Evolutionary conservation across 1,140 invertebrate genomes (phyloP).

Genomic region (Drosophila eugracilis): DNA sequence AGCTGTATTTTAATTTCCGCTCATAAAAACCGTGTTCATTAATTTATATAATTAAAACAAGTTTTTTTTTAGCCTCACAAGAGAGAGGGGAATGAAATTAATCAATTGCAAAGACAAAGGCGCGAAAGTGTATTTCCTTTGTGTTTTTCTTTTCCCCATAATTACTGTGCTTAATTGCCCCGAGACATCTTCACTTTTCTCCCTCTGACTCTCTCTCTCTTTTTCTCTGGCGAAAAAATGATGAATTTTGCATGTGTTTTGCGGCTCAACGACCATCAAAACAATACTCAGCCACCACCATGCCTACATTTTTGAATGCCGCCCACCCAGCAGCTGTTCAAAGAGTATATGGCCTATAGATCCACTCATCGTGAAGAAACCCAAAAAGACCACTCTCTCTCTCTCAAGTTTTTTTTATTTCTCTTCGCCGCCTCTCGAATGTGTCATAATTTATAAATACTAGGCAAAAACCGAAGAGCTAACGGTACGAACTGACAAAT

Average conservation of each 20-base stretch:
- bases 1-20: constrained; percentile 21
- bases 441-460: constrained; percentile 82
- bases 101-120: constrained; percentile 67
- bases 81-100: constrained; percentile 59
- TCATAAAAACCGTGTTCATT: constrained; percentile 15
- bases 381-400: neutral
- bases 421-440: constrained; percentile 38
- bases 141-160: constrained; percentile 46
- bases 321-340: constrained; percentile 74
- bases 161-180: constrained; percentile 70
- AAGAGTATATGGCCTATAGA: constrained; percentile 39
- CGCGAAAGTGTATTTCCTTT: constrained; percentile 68
- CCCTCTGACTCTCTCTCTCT: constrained; percentile 29
- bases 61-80: constrained; percentile 31
- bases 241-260: constrained; percentile 53
- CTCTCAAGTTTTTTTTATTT: neutral
- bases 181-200: constrained; percentile 3
- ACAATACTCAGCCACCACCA: constrained; percentile 34
- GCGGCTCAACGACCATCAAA: constrained; percentile 29
- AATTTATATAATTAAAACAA: constrained; percentile 36
- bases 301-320: constrained; percentile 30
- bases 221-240: constrained; percentile 6
- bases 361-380: constrained; percentile 5
- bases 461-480: constrained; percentile 13
- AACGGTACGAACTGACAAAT: constrained; percentile 63